Evolutionary conservation across 2,888 invertebrate species (phyloP).

Genomic region (Spialia ferax): DNA sequence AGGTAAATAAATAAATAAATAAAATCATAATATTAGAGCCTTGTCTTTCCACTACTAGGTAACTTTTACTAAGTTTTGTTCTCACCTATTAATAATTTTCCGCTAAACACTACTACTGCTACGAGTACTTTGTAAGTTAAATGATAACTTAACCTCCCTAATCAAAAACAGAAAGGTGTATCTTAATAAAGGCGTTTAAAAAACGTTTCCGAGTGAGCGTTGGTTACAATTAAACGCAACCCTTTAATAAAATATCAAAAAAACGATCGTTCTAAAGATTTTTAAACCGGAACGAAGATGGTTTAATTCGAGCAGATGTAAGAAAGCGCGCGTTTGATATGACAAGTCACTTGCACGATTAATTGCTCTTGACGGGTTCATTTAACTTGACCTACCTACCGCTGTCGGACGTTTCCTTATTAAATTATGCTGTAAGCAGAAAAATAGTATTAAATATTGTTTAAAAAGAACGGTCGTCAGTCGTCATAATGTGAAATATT

Average conservation of each 20-base stretch:
- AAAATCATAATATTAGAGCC: too few relatives aligned
- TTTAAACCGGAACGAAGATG: conserved; percentile 61
- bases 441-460: not conserved
- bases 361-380: not conserved
- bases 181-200: conserved; percentile 16
- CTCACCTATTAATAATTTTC: too few relatives aligned
- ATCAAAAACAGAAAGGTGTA: conserved; percentile 21
- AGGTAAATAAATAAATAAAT: too few relatives aligned
- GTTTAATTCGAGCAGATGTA: conserved; percentile 65
- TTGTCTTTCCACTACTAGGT: too few relatives aligned
- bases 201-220: conserved; percentile 49
- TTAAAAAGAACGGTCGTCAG: not conserved
- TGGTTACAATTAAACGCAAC: conserved; percentile 56
- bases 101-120: too few relatives aligned
- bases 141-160: conserved; percentile 5
- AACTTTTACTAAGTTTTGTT: too few relatives aligned
- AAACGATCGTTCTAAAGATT: conserved; percentile 65
- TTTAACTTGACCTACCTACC: not conserved
- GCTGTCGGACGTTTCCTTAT: conserved; percentile 21
- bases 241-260: conserved; percentile 55
- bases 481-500: not conserved
- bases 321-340: conserved; percentile 55
- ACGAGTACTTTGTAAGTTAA: too few relatives aligned
- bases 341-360: conserved; percentile 16
- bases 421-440: not conserved